Base-by-base conservation (phyloP, 2,888 invertebrate species). In the Meandrusa payeni region DNA sequence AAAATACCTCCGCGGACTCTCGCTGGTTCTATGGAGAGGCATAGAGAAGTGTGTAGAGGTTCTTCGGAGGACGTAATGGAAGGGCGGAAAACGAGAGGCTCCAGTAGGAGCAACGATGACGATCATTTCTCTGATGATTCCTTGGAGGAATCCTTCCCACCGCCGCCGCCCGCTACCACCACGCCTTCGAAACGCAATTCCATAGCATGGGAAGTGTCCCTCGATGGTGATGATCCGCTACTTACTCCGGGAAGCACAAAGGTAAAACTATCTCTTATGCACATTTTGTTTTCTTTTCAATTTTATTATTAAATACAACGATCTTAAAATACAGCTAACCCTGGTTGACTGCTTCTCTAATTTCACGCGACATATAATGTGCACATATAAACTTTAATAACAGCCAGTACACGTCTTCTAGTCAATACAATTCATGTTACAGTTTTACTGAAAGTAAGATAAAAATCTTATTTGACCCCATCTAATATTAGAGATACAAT, bases 181-280 rank as follows among this genome's bases (percentile, higher is more conserved):
- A 90, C 90, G 51, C 90, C 90, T 57, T 91, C 91, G 67, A 94
- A 94, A 83, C 90, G 94, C 61, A 92, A 93, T 68, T 94, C 95
- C 69, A 94, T 95, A 57, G 95, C 95, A 50, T 95, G 95, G 95
- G 95, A 95, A 88, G 95, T 95, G 51, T 93, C 95, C 50, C 89
- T 95, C 59, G 92, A 93, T 69, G 92, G 91, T 69, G 88, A 89
- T 64, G 92, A 92, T 69, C 91, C 92, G 44, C 86, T 93, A 27
- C 89, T 92, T 48, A 92, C 92, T 29, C 93, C 93, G 28, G 93
- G 91, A 37, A 91, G 91, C 64, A 92, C 91, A 50, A 92, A 91
- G 79, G 92, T 92, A 67, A 32, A 2, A 5, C 6, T 12, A 9
- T 22, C 3, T 36, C 22, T n/a, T n/a, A n/a, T n/a, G n/a, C n/a